A percentile compares a stretch with the other conserved stretches of the same genome.
Conservation (phyloP, 2,797 vertebrate genomes). For the Lacerta viridis region DNA sequence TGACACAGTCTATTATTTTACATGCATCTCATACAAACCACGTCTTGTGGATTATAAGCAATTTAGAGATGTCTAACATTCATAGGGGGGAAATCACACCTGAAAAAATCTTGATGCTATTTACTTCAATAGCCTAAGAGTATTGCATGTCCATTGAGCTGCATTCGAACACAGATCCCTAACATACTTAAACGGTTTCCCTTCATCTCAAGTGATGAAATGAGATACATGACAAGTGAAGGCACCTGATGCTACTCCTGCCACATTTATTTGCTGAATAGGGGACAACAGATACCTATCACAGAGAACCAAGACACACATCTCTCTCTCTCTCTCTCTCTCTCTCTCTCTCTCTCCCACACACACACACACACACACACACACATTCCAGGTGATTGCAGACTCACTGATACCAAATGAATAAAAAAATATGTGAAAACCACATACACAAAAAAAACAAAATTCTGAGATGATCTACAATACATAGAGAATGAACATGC, state of each 20-base stretch:
- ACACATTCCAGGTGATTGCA: not conserved
- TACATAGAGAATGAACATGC: too few relatives aligned
- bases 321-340: too few relatives aligned
- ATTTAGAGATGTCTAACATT: constrained; percentile 69
- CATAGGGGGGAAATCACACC: constrained; percentile 32
- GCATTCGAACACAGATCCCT: constrained; percentile 49
- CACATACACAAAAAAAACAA: not conserved
- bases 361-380: too few relatives aligned
- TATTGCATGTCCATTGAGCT: constrained; percentile 41
- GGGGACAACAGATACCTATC: not conserved
- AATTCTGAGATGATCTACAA: not conserved
- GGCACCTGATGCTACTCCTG: constrained; percentile 19
- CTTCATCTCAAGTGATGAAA: constrained; percentile 72
- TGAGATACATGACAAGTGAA: not conserved
- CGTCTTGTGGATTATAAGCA: constrained; percentile 71
- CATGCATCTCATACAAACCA: constrained; percentile 62
- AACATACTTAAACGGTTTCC: constrained; percentile 69
- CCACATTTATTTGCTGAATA: not conserved
- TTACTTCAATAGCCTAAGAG: constrained; percentile 30
- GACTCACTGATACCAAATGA: not conserved
- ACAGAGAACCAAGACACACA: not conserved
- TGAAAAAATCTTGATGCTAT: constrained; percentile 53
- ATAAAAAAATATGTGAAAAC: not conserved
- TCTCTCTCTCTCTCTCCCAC: too few relatives aligned
- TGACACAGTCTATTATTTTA: constrained; percentile 64